These are phyloP conservation scores for Apolygus lucorum DNA, from an alignment of 1,140 invertebrate species.

Conservation along the genomic window DNA sequence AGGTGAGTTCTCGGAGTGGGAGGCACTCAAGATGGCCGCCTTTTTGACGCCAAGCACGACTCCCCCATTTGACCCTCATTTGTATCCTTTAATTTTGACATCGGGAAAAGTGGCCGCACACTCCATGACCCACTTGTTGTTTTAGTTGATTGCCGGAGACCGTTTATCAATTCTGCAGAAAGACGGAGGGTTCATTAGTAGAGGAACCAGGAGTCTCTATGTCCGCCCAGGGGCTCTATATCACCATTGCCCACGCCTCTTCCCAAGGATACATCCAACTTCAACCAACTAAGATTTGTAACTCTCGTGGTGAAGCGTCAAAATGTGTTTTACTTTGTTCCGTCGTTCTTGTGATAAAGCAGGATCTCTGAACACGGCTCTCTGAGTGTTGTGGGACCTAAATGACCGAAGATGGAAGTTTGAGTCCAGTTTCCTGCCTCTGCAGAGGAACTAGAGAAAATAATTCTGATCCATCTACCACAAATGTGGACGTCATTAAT, in stretches of 20 bases:
- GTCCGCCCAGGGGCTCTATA: not conserved
- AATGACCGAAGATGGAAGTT: no score
- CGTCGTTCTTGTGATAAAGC: no score
- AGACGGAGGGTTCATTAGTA: not conserved
- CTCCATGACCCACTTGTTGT: constrained; percentile 3
- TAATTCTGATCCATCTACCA: no score
- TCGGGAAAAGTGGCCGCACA: not conserved
- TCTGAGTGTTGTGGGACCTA: no score
- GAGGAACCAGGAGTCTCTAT: not conserved
- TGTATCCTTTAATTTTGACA: constrained; percentile 18
- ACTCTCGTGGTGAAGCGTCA: not conserved
- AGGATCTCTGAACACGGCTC: no score
- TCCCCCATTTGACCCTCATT: constrained; percentile 20
- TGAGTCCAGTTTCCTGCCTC: no score
- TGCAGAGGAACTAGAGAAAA: no score
- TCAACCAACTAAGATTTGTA: not conserved
- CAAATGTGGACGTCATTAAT: no score
- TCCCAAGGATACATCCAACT: not conserved
- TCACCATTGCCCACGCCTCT: not conserved
- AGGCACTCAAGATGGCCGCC: not conserved
- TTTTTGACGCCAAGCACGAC: constrained; percentile 12
- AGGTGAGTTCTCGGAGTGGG: not conserved
- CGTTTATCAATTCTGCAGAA: not conserved
- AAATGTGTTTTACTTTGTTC: not conserved
- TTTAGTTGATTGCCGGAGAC: not conserved